phyloP scores from a whole-genome alignment of 2,888 invertebrate species.

The Chirona hameri region DNA sequence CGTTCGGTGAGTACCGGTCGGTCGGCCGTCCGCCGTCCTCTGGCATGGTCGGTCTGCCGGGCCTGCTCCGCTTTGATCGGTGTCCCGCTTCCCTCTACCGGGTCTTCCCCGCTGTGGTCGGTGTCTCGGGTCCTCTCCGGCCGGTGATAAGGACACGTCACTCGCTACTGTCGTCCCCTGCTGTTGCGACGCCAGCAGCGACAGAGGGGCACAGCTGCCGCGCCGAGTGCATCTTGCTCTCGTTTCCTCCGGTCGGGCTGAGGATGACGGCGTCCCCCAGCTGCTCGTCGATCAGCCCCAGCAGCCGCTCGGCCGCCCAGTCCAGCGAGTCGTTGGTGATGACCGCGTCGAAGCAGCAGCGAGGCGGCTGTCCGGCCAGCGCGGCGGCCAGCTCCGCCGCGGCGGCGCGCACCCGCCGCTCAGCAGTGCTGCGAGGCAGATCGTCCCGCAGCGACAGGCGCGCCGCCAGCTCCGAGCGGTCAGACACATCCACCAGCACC shows the following conservation, averaged over 20 bases:
- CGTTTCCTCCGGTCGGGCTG: neutral
- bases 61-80: too few species aligned
- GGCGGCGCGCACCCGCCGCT: neutral
- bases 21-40: conserved; percentile 34
- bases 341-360: neutral
- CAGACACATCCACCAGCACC: neutral
- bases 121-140: too few species aligned
- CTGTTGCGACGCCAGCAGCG: neutral
- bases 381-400: neutral
- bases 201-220: neutral
- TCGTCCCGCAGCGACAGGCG: neutral
- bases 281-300: neutral
- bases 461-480: neutral
- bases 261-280: neutral
- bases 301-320: neutral
- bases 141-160: too few species aligned
- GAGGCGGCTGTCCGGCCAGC: neutral
- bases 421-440: neutral
- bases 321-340: neutral
- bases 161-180: neutral
- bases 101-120: too few species aligned
- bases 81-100: too few species aligned
- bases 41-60: neutral
- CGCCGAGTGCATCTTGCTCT: neutral
- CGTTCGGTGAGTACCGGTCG: conserved; percentile 39